Base-by-base conservation (phyloP, 2,888 invertebrate genomes). In the Trichopria drosophilae region DNA sequence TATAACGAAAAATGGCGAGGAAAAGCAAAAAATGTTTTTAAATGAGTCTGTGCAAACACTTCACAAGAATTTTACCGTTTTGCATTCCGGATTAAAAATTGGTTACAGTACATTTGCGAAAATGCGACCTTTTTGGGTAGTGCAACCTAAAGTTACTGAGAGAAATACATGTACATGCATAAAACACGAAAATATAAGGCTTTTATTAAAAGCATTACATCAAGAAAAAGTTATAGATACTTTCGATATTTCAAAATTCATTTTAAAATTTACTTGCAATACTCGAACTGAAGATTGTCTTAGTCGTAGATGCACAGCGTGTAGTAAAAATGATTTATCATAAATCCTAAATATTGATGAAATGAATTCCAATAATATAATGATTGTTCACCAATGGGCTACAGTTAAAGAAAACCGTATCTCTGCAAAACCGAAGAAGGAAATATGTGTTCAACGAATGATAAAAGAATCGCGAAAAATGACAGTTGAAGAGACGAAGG, bases 41-140 rank as follows among this genome's bases (percentile, higher is more conserved):
- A 48, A 49, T 18, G 37, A 49, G 15, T 29, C 42, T 22, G 28
- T 49, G 4, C 28, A 26, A 42, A 46, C 39, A 29, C 36, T 42
- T 20, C 16, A 29, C 28, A 19, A n/a, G 3, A 35, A 42, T 16
- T 49, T 42, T 18, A 48, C 34, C 28, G 23, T 16, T 12, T 22
- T 19, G 28, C 36, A 28, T 31, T 28, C 48, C 5, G 2, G 7
- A 10, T 37, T 16, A 15, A 15, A 19, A 10, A 43, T 43, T 7
- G 43, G 50, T 16, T 50, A 37, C n/a, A 9, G 19, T 3, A 20
- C 43, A 23, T 50, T 50, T 50, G 29, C 24, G 3, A 31, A 24
- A 22, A 51, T 51, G 44, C 28, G 39, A 16, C 44, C 51, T 19
- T 50, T 44, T 24, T 51, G 51, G 51, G 44, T 44, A 13, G 34